Base-by-base conservation (phyloP, 1,140 invertebrate genomes). In the Platyscapa corneri region DNA sequence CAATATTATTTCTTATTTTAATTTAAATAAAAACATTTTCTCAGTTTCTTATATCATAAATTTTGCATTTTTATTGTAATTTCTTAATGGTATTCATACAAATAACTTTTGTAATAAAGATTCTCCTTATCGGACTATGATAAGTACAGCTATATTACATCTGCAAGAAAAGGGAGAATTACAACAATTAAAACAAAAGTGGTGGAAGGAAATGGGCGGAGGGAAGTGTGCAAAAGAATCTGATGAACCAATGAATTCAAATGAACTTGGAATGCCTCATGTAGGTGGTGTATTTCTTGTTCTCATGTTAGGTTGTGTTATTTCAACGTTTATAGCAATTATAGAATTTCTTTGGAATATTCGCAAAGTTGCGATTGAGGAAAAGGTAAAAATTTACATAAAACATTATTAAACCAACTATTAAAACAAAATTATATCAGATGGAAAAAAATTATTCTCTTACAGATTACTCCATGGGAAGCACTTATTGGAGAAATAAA, bases 231-330 rank as follows among this genome's bases (percentile, higher is more conserved):
- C 91, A 78, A 39, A 20, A 12, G 78, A 82, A 32, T 84, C 89
- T 12, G n/a, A 78, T 75, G 32, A 78, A 16, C 32, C 72, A 3
- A 84, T 70, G 0, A 89, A 84, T 56, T 89, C 90, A 2, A 89
- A 89, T 42, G 96, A 96, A 89, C 90, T 97, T 75, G 96, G 95
- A 30, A 94, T 98, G 56, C 95, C 95, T 37, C 97, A 98, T 87
- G 97, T 99, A 16, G 97, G 97, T 82, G 98, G 98, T 77, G 97
- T 99, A 20, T 99, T 98, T 91, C 95, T 98, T 1, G 97, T 98
- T 0, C 92, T 99, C 0, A 94, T 96, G 3, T 94, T 94, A 34
- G 97, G 97, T 0, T 95, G 96, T 74, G 88, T 92, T 1, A 93
- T 95, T 20, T 95, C 96, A 0, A 94, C 96, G 34, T 87, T 96